These are phyloP conservation scores for Tetramorium alpestre DNA, from an alignment of 1,140 invertebrate genomes.

Conservation along the genomic window DNA sequence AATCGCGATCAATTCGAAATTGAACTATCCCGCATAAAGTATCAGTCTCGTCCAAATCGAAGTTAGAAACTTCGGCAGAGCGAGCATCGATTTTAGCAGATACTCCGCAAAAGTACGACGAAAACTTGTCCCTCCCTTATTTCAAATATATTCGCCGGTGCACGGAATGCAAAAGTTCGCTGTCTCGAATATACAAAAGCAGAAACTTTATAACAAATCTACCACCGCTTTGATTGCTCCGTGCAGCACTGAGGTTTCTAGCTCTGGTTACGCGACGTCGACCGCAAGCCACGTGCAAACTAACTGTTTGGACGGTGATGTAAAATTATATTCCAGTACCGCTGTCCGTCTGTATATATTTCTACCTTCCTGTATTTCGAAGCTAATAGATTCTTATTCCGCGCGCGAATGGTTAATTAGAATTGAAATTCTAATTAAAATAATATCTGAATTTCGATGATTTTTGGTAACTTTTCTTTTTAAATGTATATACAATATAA, in stretches of 20 bases:
- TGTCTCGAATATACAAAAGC: constrained; percentile 44
- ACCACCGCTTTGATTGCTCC: constrained; percentile 34
- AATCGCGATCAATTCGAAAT: not conserved
- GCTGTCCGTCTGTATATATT: not conserved
- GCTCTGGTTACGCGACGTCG: constrained; percentile 16
- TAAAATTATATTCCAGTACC: constrained; percentile 24
- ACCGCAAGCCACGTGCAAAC: constrained; percentile 42
- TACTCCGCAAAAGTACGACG: constrained; percentile 6
- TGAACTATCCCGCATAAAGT: not conserved
- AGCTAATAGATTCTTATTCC: not conserved
- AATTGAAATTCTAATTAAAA: not conserved
- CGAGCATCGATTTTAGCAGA: constrained; percentile 17
- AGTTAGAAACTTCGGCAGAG: not conserved
- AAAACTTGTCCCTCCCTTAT: not conserved
- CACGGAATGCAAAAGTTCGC: constrained; percentile 28
- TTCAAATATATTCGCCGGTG: not conserved
- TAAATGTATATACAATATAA: not conserved
- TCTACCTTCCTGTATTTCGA: not conserved
- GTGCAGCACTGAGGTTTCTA: constrained; percentile 27
- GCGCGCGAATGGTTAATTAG: not conserved
- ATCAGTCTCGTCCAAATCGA: not conserved
- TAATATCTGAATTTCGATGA: not conserved
- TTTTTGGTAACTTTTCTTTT: not conserved
- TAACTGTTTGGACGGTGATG: constrained; percentile 12
- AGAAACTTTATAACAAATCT: constrained; percentile 46